Evolutionary conservation across 2,797 vertebrate species (phyloP).

Genomic region (Heliangelus exortis): DNA sequence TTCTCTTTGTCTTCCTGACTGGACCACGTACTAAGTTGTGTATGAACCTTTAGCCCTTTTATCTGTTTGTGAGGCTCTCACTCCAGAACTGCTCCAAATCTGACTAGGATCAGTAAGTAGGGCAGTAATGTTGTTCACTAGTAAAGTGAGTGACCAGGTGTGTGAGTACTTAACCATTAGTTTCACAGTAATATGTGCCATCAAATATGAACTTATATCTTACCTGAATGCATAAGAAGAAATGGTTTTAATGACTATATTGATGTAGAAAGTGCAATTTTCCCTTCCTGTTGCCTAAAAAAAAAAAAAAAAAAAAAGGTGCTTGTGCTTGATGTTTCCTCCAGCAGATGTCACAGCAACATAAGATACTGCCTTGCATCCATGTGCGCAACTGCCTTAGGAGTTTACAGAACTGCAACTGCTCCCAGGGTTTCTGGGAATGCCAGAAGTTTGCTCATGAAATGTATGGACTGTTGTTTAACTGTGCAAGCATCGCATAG

Average conservation of each 20-base stretch:
- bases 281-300: rapidly evolving
- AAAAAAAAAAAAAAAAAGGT: too few species aligned
- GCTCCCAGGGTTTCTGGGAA: neutral
- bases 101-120: too few species aligned
- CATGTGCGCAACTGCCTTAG: neutral
- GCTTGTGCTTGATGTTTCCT: neutral
- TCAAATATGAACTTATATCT: neutral
- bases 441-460: neutral
- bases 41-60: neutral
- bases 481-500: neutral
- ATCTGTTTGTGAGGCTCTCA: neutral
- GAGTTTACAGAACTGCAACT: neutral
- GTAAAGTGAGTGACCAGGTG: neutral
- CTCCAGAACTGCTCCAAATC: neutral
- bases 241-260: neutral
- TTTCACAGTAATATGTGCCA: neutral
- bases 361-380: neutral
- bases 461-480: neutral
- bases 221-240: neutral
- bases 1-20: neutral
- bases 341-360: slow-evolving; percentile 57
- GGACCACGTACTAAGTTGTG: neutral
- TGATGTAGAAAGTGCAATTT: neutral
- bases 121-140: neutral
- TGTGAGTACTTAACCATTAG: neutral